These are phyloP conservation scores for Ephestia elutella DNA, from an alignment of 1,140 invertebrate genomes.

Conservation along the genomic window DNA sequence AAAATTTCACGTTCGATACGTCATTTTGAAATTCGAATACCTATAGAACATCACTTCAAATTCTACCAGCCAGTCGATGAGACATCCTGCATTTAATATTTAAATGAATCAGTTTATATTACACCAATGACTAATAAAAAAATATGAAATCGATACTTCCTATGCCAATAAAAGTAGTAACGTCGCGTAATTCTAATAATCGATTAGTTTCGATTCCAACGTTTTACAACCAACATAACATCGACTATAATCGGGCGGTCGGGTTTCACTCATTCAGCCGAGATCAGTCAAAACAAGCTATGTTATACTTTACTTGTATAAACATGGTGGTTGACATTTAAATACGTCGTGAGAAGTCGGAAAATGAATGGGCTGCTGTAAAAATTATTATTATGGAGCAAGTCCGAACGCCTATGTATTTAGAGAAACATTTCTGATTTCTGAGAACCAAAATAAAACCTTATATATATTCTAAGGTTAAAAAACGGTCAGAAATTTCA, in stretches of 20 bases:
- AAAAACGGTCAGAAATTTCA: too few relatives aligned
- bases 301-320: conserved; percentile 27
- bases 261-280: conserved; percentile 31
- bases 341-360: conserved; percentile 28
- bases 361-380: background rate
- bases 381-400: background rate
- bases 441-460: background rate
- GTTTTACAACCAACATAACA: conserved; percentile 7
- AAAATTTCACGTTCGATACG: too few relatives aligned
- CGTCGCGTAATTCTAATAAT: conserved; percentile 5
- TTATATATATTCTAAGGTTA: too few relatives aligned
- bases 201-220: conserved; percentile 12
- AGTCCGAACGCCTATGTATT: too few relatives aligned
- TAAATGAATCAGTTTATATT: background rate
- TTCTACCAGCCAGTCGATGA: too few relatives aligned
- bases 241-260: conserved; percentile 23
- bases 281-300: conserved; percentile 38
- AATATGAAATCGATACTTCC: background rate
- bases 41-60: too few relatives aligned
- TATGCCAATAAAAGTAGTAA: background rate
- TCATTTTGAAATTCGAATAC: too few relatives aligned
- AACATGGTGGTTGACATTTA: conserved; percentile 33
- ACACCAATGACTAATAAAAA: background rate
- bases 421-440: too few relatives aligned
- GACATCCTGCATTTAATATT: background rate